A percentile compares a stretch with the other conserved stretches of the same genome.
phyloP scores from a whole-genome alignment of 2,888 invertebrate genomes.

The Fragum whitleyi region DNA sequence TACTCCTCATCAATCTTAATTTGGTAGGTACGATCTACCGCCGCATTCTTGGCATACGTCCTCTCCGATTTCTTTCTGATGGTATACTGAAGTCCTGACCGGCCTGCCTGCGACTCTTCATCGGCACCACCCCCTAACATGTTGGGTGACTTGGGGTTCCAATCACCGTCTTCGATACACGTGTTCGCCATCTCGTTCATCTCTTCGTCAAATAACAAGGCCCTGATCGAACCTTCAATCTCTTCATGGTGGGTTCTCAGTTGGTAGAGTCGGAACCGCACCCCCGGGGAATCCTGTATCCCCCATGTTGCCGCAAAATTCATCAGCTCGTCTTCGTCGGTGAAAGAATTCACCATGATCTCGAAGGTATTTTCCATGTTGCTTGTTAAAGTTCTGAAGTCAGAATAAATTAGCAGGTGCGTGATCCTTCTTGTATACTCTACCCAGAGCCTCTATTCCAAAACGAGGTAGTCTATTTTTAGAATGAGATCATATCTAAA shows the following conservation, averaged over 20 bases:
- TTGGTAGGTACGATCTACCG: slow-evolving; percentile 43
- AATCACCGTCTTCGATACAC: slow-evolving; percentile 19
- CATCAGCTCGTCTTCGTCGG: slow-evolving; percentile 29
- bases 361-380: slow-evolving; percentile 33
- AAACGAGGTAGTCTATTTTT: slow-evolving; percentile 7
- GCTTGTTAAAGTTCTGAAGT: slow-evolving; percentile 19
- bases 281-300: slow-evolving; percentile 23
- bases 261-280: slow-evolving; percentile 25
- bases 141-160: slow-evolving; percentile 9
- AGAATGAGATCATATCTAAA: neutral
- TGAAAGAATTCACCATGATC: slow-evolving; percentile 20
- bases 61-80: slow-evolving; percentile 30
- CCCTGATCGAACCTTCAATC: slow-evolving; percentile 3
- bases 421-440: slow-evolving; percentile 19
- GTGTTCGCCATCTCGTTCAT: slow-evolving; percentile 5
- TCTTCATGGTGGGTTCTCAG: slow-evolving; percentile 23
- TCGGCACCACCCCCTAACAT: neutral
- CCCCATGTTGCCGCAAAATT: slow-evolving; percentile 31
- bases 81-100: slow-evolving; percentile 23
- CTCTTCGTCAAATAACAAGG: slow-evolving; percentile 12
- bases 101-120: neutral
- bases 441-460: slow-evolving; percentile 16
- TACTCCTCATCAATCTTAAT: slow-evolving; percentile 34
- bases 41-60: slow-evolving; percentile 39
- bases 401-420: neutral